Conservation (phyloP, 2,888 invertebrate genomes). For the Dione juno region DNA sequence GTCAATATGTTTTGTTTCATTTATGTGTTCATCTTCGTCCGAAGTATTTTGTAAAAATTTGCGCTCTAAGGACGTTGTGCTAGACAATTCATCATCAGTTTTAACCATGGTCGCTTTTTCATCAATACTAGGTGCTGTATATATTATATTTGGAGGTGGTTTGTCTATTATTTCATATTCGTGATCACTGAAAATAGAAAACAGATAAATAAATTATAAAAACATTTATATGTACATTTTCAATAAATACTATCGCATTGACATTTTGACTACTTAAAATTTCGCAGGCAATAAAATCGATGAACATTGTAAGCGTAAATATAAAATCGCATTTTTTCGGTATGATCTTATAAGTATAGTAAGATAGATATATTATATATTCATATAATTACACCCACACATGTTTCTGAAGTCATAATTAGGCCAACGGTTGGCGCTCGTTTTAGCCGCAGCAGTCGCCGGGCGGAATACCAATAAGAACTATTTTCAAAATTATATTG, state of each 20-base stretch:
- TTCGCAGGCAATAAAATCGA: slow-evolving; percentile 52
- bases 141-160: slow-evolving; percentile 79
- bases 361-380: slow-evolving; percentile 66
- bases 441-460: slow-evolving; percentile 80
- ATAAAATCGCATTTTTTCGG: slow-evolving; percentile 65
- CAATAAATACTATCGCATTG: slow-evolving; percentile 13
- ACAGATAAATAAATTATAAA: slow-evolving; percentile 6
- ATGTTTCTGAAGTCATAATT: slow-evolving; percentile 74
- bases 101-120: slow-evolving; percentile 65
- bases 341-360: slow-evolving; percentile 57
- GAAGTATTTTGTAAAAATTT: slow-evolving; percentile 80
- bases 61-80: slow-evolving; percentile 77
- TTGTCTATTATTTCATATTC: slow-evolving; percentile 95
- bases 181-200: slow-evolving; percentile 88
- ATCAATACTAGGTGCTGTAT: slow-evolving; percentile 67
- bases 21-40: slow-evolving; percentile 72
- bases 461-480: slow-evolving; percentile 61
- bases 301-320: slow-evolving; percentile 46
- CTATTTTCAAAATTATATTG: slow-evolving; percentile 64
- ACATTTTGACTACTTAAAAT: slow-evolving; percentile 36
- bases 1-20: slow-evolving; percentile 64
- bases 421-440: slow-evolving; percentile 80
- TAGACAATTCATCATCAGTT: slow-evolving; percentile 79
- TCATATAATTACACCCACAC: slow-evolving; percentile 69
- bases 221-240: background rate